Evolutionary conservation across 2,797 vertebrate genomes (phyloP), one percentile per base, ranked within the genome.

Genomic region (Sciurus carolinensis): DNA sequence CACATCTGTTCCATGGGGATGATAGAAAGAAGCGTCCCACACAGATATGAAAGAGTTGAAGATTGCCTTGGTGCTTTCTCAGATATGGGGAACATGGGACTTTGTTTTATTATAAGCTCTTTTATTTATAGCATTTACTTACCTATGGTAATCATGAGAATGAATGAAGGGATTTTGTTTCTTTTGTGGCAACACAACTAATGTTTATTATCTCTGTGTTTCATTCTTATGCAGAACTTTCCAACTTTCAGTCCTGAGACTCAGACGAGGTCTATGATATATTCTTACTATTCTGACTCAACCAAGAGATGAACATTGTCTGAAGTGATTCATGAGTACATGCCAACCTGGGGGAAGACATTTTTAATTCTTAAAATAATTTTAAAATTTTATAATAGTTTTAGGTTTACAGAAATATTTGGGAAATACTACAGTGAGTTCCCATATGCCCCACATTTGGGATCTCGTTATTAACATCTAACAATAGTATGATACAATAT

Each of bases 321-420:
- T 30, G 44, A 17, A 28, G 39, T 20, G 50, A 28, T 17, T 5
- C 7, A n/a, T 12, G 20, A 39, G 18, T 62, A 20, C 9, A 20
- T 36, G 11, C 1, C 9, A 75, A 26, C 30, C 47, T 30, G 39
- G 39, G 24, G 36, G 39, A 57, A 36, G 3, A 33, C 24, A 13
- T 44, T 91, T 44, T 47, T 24, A 69, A 64, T 66, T 79, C 54
- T 69, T 30, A 72, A 69, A 94, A 26, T 17, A n/a, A 77, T 64
- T n/a, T 24, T 2, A 11, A 28, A 44, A n/a, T 10, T 82, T 67
- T 66, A 14, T 14, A 67, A 20, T 24, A 42, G 14, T 39, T 76
- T 92, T 66, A 91, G 42, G 75, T 82, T 91, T 13, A n/a, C 50
- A 69, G 69, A 42, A 87, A 82, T 42, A 44, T 67, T 75, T 30